Percentiles rank a stretch among this genome's conserved stretches.
These are phyloP conservation scores for Eupleurogrammus muticus DNA, from an alignment of 2,797 vertebrate genomes.

Conservation along the genomic window DNA sequence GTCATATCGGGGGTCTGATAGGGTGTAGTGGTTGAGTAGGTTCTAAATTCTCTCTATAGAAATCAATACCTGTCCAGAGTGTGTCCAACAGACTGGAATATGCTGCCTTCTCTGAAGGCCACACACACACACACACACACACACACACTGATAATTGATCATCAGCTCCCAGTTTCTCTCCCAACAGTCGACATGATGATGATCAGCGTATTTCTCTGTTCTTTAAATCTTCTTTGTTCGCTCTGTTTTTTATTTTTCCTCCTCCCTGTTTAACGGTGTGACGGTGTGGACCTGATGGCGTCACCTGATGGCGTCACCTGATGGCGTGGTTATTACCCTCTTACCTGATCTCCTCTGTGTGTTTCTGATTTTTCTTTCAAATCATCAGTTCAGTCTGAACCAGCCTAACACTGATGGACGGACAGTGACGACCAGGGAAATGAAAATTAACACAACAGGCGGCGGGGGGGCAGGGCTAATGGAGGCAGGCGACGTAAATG, in stretches of 20 bases:
- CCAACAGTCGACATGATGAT: slow-evolving; percentile 48
- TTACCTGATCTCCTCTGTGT: too few relatives aligned
- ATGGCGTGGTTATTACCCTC: too few relatives aligned
- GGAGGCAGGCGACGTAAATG: slow-evolving; percentile 29
- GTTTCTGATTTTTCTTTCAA: too few relatives aligned
- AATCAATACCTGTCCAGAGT: slow-evolving; percentile 81
- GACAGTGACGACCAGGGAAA: slow-evolving; percentile 32
- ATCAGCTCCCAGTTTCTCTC: slow-evolving; percentile 61
- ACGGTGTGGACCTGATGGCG: slow-evolving; percentile 59
- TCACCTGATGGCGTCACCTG: slow-evolving; percentile 67
- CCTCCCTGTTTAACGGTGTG: slow-evolving; percentile 42
- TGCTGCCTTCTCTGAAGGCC: slow-evolving; percentile 73
- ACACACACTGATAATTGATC: slow-evolving; percentile 68
- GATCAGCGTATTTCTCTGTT: slow-evolving; percentile 14
- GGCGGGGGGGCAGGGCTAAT: slow-evolving; percentile 31
- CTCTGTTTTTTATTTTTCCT: slow-evolving; percentile 25
- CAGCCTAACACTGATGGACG: too few relatives aligned
- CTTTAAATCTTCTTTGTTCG: slow-evolving; percentile 32
- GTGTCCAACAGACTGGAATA: slow-evolving; percentile 75
- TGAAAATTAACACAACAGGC: slow-evolving; percentile 63
- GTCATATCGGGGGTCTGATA: slow-evolving; percentile 26
- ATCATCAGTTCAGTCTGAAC: too few relatives aligned
- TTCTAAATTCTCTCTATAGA: slow-evolving; percentile 76
- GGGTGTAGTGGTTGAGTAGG: slow-evolving; percentile 60
- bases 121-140: slow-evolving; percentile 27